Evolutionary conservation across 2,888 invertebrate genomes (phyloP).

Genomic region (Anticlea derivata): DNA sequence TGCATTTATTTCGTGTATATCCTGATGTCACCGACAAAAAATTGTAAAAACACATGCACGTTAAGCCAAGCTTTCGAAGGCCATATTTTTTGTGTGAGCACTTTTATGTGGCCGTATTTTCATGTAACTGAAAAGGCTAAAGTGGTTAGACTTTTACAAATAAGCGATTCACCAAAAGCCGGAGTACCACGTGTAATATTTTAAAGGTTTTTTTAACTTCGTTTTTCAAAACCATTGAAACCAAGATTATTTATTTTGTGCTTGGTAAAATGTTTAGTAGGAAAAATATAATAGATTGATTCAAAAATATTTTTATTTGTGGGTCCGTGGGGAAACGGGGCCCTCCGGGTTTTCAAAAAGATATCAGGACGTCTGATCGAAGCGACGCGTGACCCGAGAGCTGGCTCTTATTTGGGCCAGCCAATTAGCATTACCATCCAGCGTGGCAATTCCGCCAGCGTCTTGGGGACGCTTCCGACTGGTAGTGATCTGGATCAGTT

Average conservation of each 20-base stretch:
- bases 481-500: too few species aligned
- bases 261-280: neutral
- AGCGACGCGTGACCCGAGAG: too few species aligned
- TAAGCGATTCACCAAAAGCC: constrained; percentile 32
- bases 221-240: neutral
- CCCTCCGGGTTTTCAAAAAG: too few species aligned
- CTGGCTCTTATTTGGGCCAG: too few species aligned
- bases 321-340: too few species aligned
- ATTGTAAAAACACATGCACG: constrained; percentile 22
- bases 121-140: constrained; percentile 34
- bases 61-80: constrained; percentile 30
- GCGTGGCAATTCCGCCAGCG: too few species aligned
- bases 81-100: constrained; percentile 32
- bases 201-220: constrained; percentile 28
- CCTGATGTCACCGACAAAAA: constrained; percentile 25
- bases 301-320: too few species aligned
- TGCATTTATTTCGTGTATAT: constrained; percentile 25
- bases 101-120: constrained; percentile 39
- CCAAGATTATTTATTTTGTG: neutral
- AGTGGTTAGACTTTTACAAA: constrained; percentile 33
- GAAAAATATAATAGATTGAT: too few species aligned
- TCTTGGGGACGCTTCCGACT: too few species aligned
- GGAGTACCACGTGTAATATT: constrained; percentile 27
- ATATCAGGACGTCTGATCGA: too few species aligned
- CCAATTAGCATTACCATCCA: too few species aligned